Conservation (phyloP, 92 coral and sea anemone genomes). For the Desmophyllum pertusum region DNA sequence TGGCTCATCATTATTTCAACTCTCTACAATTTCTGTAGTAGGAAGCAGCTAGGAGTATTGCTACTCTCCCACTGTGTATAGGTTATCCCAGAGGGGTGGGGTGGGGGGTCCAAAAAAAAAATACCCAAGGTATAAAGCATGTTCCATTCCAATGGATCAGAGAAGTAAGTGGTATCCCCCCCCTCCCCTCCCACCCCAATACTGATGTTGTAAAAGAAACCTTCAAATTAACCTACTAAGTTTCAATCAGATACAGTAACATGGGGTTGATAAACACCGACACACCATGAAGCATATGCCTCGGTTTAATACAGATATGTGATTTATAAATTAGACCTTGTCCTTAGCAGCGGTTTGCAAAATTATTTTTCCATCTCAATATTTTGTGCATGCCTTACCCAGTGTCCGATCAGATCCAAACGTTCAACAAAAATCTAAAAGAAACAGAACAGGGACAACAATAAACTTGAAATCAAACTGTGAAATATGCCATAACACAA, state of each 20-base stretch:
- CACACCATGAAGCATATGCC: neutral
- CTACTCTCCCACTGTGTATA: no score
- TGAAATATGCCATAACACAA: slow-evolving; percentile 12
- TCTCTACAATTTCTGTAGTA: no score
- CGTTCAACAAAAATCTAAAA: slow-evolving; percentile 77
- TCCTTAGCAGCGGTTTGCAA: neutral
- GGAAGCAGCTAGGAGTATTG: no score
- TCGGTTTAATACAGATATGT: neutral
- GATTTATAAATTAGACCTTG: neutral
- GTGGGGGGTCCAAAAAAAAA: no score
- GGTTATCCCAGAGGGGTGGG: no score
- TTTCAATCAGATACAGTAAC: neutral
- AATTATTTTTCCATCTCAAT: neutral
- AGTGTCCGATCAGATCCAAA: slow-evolving; percentile 78
- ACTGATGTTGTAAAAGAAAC: neutral
- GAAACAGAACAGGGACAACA: slow-evolving; percentile 6
- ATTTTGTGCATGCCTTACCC: slow-evolving; percentile 61
- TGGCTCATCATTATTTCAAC: no score
- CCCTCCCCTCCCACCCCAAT: neutral
- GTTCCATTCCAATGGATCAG: no score
- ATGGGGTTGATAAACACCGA: neutral
- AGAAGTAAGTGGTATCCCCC: no score
- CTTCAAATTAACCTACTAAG: neutral
- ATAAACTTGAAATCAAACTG: slow-evolving; percentile 28
- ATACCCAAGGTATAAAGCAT: no score